Base-by-base conservation (phyloP, 2,113 vertebrate species). In the Tragelaphus scriptus region DNA sequence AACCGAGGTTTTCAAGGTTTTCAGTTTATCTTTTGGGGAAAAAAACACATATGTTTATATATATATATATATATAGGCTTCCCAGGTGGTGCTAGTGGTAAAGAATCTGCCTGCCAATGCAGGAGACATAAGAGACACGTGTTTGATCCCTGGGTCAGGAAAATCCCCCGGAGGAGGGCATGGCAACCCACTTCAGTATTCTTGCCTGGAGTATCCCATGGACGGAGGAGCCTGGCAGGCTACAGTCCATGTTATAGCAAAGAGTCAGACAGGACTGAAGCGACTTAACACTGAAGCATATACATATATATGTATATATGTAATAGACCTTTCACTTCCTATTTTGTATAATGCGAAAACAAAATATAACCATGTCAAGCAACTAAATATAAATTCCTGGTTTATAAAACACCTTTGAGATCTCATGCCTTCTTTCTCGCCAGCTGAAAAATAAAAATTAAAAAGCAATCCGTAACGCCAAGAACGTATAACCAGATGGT, bases 401-500 rank as follows among this genome's bases (percentile, higher is more conserved):
- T 96, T 96, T 97, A 21, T 59, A 90, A 96, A 91, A 58, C 26
- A 94, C 44, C 56, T 97, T 88, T 91, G 85, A 94, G 96, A 96
- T 95, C 88, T 36, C 11, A 61, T 89, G 93, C n/a, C 56, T 97
- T 96, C 71, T 59, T 59, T 90, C 90, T 95, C 19, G 19, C 13
- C 32, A 91, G 55, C 88, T 79, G 53, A 90, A 97, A 90, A 53
- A 61, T 55, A 63, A 92, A 96, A 96, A 47, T 53, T 47, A 49
- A 91, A 88, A 90, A 93, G 88, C 61, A 88, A 97, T 75, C 84
- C 1, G 3, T 90, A 94, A 95, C 90, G 92, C 84, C 44, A 94
- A 96, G 90, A 97, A 95, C 86, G 14, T 88, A 91, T 85, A 95
- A 97, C 84, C 97, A 98, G 97, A 98, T 98, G 97, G 98, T 53